phyloP scores from a whole-genome alignment of 2,888 invertebrate genomes.

The Piscicola geometra region DNA sequence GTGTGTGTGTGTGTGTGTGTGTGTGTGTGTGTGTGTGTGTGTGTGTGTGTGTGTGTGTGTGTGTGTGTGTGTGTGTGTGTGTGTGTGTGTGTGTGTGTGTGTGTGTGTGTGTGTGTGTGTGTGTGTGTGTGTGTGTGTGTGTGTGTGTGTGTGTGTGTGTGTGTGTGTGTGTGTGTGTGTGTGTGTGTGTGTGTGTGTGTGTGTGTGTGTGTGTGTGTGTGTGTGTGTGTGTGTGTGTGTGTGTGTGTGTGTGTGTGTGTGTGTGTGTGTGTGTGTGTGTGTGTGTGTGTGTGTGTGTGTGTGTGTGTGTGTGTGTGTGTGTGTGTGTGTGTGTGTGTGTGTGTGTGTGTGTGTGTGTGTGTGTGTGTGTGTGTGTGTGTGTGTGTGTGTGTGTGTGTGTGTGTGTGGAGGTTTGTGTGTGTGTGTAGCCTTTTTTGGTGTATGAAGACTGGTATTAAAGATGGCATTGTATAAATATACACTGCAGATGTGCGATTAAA shows the following conservation, averaged over 20 bases:
- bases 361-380: conserved; percentile 31
- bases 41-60: conserved; percentile 33
- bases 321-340: conserved; percentile 32
- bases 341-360: conserved; percentile 31
- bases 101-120: conserved; percentile 26
- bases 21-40: conserved; percentile 24
- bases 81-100: conserved; percentile 31
- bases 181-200: conserved; percentile 2
- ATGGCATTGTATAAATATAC: too few species aligned
- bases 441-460: too few species aligned
- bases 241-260: conserved; percentile 20
- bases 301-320: conserved; percentile 22
- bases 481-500: too few species aligned
- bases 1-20: conserved; percentile 20
- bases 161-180: conserved; percentile 6
- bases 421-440: not conserved
- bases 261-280: conserved; percentile 28
- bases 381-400: conserved; percentile 28
- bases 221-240: conserved; percentile 16
- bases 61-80: conserved; percentile 34
- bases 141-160: conserved; percentile 1
- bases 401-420: conserved; percentile 21
- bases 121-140: conserved; percentile 20
- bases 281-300: conserved; percentile 34
- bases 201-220: conserved; percentile 6